Evolutionary conservation across 2,113 vertebrate species (phyloP), one percentile per base, ranked within the genome.

Genomic region (Ornithorhynchus anatinus): DNA sequence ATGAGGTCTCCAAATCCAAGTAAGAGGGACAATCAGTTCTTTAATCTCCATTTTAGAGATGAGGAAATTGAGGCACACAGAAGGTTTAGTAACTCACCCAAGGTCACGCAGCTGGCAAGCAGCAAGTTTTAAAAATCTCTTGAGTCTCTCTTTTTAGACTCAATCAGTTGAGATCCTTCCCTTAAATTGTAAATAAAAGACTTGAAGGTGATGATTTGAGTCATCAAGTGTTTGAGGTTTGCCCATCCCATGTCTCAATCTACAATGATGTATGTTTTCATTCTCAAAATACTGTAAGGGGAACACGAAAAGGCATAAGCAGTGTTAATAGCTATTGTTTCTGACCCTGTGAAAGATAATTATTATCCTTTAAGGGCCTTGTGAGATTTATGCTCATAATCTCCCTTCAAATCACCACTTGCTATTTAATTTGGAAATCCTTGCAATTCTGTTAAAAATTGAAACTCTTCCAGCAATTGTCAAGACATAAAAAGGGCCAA

Each of bases 391-490:
- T 2, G 48, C 20, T 4, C 11, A 15, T 3, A 5, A 25, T 72
- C 72, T 80, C 66, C 31, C 60, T 10, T 45, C 38, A 29, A 66
- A 66, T n/a, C 23, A 62, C 27, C 20, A 4, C 58, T 56, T 58
- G 33, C 22, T 63, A 17, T 44, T 72, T 60, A 62, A 77, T 63
- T 50, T 60, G 59, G 60, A 61, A 67, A 63, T 59, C 56, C 33
- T 64, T 68, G 16, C 53, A 44, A 29, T 68, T 79, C 29, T 67
- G 15, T 63, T 70, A 38, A 37, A 59, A 74, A 83, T 63, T 48
- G 53, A 59, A 65, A 60, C 43, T 63, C 52, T 88, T 88, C 87
- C 85, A 72, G 66, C 36, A 82, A 82, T 88, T 89, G 82, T 85
- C 16, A 51, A 48, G 61, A 25, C 40, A 69, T 62, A 42, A 73